Base-by-base conservation (phyloP, 1,140 invertebrate genomes). In the Diachasmimorpha longicaudata region DNA sequence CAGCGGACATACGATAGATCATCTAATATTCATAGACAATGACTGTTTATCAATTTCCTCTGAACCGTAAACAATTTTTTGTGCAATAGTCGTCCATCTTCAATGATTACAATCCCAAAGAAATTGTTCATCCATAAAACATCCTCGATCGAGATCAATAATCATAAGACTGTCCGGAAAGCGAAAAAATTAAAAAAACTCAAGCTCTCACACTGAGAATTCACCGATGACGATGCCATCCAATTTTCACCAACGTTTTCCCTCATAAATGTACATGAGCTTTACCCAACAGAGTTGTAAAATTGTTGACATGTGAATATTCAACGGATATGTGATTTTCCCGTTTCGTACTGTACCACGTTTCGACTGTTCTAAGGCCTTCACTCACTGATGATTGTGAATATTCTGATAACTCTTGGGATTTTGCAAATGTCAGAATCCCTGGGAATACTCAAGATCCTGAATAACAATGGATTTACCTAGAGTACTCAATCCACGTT, bases 251-350 rank as follows among this genome's bases (percentile, higher is more conserved):
- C 44, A 11, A 31, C 37, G 42, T 23, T 71, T 48, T 23, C 19
- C 16, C 42, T 71, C 37, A 46, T 42, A 71, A 46, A 71, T 71
- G 39, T 42, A 52, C 23, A 63, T 63, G 58, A 31, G 23, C 13
- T 63, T 63, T 23, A 63, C 23, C 58, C 14, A 55, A 55, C 48
- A 63, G 58, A 63, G 21, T 71, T 71, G 42, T 46, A 42, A 48
- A 71, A 44, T 31, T 46, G 70, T 71, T 52, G 68, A 70, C 58
- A 31, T 63, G 58, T 63, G 58, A 63, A 63, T 63, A 63, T 63
- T 63, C 58, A 63, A 25, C 23, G 58, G 23, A 63, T 63, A 8
- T 63, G 23, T 63, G 58, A 63, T 63, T 63, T 63, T 10, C 23
- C 4, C 58, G 23, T 63, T 63, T 63, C 23, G 58, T 23, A 14